Evolutionary conservation across 2,888 invertebrate species (phyloP), one percentile per base, ranked within the genome.

Genomic region (Notodonta dromedarius): DNA sequence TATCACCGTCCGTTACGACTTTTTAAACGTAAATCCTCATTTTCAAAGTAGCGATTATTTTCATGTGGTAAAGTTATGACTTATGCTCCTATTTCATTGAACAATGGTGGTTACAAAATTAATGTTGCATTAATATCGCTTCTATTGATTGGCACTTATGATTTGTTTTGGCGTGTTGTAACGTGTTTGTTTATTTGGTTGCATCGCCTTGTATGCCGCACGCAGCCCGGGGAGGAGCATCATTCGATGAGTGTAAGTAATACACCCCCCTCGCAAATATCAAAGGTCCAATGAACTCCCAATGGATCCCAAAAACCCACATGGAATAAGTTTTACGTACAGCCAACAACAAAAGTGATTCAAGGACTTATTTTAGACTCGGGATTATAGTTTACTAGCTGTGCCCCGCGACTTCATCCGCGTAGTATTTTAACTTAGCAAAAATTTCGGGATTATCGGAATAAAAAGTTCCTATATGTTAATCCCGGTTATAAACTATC

Each of bases 221-320:
- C 87, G 87, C 93, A 94, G 93, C 92, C 94, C 89, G 94, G 95
- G 94, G 95, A 95, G 92, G 95, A 95, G 95, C 96, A 95, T 92
- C 94, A 94, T 94, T 94, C 96, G 95, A 95, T 94, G 95, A 96
- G 95, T 96, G 96, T 96, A 94, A 95, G 95, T 94, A 87, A 78
- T 62, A 78, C 65, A 80, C 78, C 76, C 59, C 78, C 76, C 59
- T 59, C 66, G 71, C 69, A 72, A 16, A 53, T 68, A 61, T 32
- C 32, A 12, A 24, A 51, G 16, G 48, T 14, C 13, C 11, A n/a
- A 48, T 48, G 14, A 48, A 48, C 48, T 48, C n/a, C 35, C 14
- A 48, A 48, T 48, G 48, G n/a, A 48, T 48, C n/a, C 46, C 46
- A 5, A 46, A 46, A 46, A 5, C n/a, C n/a, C 9, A 42, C 9